These are phyloP conservation scores for Penaeus monodon DNA, from an alignment of 2,888 invertebrate species.

Conservation along the genomic window DNA sequence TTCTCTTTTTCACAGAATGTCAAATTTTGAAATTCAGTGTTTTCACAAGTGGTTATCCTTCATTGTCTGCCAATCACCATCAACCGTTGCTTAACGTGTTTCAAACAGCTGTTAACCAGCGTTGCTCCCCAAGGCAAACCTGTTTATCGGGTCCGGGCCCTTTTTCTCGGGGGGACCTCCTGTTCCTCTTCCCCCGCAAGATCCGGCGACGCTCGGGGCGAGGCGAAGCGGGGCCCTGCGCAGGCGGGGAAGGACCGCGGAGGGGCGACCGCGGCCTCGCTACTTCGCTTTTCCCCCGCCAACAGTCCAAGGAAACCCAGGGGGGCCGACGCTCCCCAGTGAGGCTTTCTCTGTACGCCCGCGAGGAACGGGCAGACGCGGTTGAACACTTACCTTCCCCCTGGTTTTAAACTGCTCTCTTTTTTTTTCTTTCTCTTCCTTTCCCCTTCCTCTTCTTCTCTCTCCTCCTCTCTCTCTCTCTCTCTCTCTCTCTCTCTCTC, in stretches of 20 bases:
- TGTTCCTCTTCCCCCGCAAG: slow-evolving; percentile 80
- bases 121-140: slow-evolving; percentile 74
- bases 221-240: slow-evolving; percentile 15
- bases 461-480: no score
- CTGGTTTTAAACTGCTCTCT: no score
- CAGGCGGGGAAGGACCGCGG: background rate
- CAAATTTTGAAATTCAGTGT: no score
- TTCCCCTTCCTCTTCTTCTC: no score
- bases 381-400: no score
- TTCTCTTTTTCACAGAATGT: no score
- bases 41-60: background rate
- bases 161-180: slow-evolving; percentile 75
- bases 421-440: no score
- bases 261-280: background rate
- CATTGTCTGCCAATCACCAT: background rate
- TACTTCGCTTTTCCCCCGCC: background rate
- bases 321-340: no score
- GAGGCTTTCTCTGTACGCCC: no score
- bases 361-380: no score
- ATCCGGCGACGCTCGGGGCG: slow-evolving; percentile 71
- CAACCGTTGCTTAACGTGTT: background rate
- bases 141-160: slow-evolving; percentile 76
- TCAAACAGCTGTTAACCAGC: background rate
- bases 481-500: no score
- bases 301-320: background rate